A percentile compares a stretch with the other conserved stretches of the same genome.
Evolutionary conservation across 2,113 vertebrate species (phyloP).

Genomic region (Ifrita kowaldi): DNA sequence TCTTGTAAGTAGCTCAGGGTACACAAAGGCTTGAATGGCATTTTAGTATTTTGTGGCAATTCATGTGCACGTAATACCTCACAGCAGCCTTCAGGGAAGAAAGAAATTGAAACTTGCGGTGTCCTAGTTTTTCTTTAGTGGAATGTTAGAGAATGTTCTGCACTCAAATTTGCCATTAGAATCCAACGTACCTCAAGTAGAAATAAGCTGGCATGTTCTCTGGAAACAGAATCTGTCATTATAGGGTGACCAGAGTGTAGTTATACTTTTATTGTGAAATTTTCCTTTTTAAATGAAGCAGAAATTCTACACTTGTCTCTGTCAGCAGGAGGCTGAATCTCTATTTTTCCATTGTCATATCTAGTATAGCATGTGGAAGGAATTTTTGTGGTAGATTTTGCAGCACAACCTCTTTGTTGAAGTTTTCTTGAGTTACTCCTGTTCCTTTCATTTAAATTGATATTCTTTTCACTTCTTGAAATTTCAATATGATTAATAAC

Average conservation of each 20-base stretch:
- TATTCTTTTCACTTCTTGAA: not conserved
- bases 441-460: not conserved
- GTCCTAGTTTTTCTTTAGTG: not conserved
- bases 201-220: not conserved
- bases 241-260: not conserved
- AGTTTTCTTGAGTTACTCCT: not conserved
- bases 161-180: not conserved
- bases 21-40: not conserved
- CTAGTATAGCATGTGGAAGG: not conserved
- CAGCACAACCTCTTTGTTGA: not conserved
- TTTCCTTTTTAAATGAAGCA: not conserved
- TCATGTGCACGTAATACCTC: not conserved
- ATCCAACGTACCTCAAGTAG: not conserved
- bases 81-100: not conserved
- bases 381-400: not conserved
- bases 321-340: not conserved
- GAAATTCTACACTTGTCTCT: not conserved
- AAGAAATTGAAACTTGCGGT: not conserved
- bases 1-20: not conserved
- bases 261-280: not conserved
- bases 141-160: not conserved
- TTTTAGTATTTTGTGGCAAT: not conserved
- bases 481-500: not conserved
- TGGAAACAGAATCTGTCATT: not conserved
- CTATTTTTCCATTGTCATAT: not conserved